phyloP scores from a whole-genome alignment of 2,888 invertebrate species.

The Netelia virgata region DNA sequence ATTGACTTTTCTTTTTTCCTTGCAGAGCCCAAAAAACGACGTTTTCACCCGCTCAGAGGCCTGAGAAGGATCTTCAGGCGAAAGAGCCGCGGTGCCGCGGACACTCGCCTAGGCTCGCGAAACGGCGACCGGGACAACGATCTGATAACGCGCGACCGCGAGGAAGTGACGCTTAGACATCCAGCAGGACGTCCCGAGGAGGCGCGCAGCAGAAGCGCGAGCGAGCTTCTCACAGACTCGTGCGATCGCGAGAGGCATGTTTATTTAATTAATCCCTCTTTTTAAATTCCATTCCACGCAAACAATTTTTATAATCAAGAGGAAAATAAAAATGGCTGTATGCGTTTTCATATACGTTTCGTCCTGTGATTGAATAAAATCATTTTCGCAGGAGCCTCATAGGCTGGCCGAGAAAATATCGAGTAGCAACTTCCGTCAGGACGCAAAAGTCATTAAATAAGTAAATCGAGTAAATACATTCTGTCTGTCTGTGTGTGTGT shows the following conservation, averaged over 20 bases:
- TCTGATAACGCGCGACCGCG: conserved; percentile 80
- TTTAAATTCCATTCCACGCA: conserved; percentile 18
- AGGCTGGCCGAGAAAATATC: conserved; percentile 72
- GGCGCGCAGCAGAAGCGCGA: conserved; percentile 88
- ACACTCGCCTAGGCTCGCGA: conserved; percentile 82
- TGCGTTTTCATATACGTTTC: background rate
- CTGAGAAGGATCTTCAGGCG: conserved; percentile 91
- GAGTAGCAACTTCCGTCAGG: conserved; percentile 70
- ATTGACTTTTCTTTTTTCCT: conserved; percentile 41
- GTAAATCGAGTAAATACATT: conserved; percentile 69
- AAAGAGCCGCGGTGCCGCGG: conserved; percentile 85
- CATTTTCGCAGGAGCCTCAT: conserved; percentile 67
- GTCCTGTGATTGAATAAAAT: conserved; percentile 46
- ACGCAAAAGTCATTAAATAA: conserved; percentile 73
- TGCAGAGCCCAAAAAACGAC: conserved; percentile 87
- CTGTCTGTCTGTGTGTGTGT: conserved; percentile 43
- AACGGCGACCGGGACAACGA: conserved; percentile 75
- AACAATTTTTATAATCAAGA: conserved; percentile 9
- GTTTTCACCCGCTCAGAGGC: conserved; percentile 88
- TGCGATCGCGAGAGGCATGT: conserved; percentile 80
- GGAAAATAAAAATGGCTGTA: background rate
- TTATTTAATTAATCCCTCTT: conserved; percentile 12
- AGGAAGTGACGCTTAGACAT: conserved; percentile 86
- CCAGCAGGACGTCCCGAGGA: conserved; percentile 84
- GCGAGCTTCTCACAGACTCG: conserved; percentile 88